Evolutionary conservation across 2,888 invertebrate species (phyloP), one percentile per base, ranked within the genome.

Genomic region (Diabrotica balteata): DNA sequence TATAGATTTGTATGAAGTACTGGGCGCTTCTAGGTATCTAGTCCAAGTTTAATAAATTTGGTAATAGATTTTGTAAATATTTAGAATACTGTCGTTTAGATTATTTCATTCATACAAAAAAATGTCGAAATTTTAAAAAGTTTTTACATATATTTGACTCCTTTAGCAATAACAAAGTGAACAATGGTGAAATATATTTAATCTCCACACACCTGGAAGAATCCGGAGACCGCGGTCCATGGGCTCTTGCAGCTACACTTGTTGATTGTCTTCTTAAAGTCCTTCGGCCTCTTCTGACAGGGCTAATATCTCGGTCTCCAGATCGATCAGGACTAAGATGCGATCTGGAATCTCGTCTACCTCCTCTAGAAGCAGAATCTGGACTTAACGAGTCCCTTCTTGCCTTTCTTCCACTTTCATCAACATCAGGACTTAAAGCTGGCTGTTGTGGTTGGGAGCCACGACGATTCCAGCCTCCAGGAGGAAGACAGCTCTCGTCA

Each of bases 321-420:
- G 90, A 90, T 64, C 78, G 87, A 79, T 94, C 94, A 0, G 94
- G 94, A 73, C 93, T 93, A 59, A 94, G 81, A 80, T 93, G 93
- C 0, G 92, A 89, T 47, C 67, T 87, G 1, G 94, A 94, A 73
- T 94, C 92, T 53, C 94, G 87, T 5, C 77, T 73, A 47, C 90
- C 86, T 46, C 90, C 86, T 62, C 92, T 80, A 66, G 93, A 92
- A 5, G 95, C 95, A 70, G 95, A 95, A 82, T 96, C 95, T 0
- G 95, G 95, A 72, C 94, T 95, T n/a, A 96, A 83, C 0, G 95
- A 95, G 80, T 96, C 96, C 54, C 95, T 87, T 22, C 95, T 87
- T 0, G 93, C 92, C 75, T 90, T 90, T 52, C 92, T 87, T 60
- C 92, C 92, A 67, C 84, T 81, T 77, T 91, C 90, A 64, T 88